A percentile compares a stretch with the other conserved stretches of the same genome.
Conservation (phyloP, 2,797 vertebrate genomes). For the Clarias platycephalus region DNA sequence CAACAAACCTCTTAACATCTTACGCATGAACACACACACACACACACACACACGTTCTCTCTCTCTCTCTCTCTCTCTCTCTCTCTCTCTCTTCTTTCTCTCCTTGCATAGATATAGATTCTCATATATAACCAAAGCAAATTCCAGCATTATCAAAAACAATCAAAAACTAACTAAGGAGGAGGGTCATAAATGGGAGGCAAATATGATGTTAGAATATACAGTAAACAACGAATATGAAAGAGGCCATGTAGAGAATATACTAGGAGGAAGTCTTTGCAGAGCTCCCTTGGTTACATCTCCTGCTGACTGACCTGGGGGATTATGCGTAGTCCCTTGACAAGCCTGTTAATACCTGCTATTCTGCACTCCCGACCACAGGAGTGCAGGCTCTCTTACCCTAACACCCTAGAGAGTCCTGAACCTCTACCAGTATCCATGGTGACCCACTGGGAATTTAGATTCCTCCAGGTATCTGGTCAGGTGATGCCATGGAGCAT, state of each 20-base stretch:
- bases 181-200: background rate
- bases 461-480: conserved; percentile 65
- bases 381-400: conserved; percentile 46
- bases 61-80: background rate
- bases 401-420: conserved; percentile 36
- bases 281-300: conserved; percentile 74
- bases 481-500: conserved; percentile 42
- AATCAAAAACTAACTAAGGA: background rate
- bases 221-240: conserved; percentile 41
- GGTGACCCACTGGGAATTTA: conserved; percentile 59
- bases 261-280: conserved; percentile 58
- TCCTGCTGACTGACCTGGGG: conserved; percentile 68
- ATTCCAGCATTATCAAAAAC: conserved; percentile 18
- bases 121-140: conserved; percentile 15
- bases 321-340: conserved; percentile 64
- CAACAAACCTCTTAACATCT: conserved; percentile 10
- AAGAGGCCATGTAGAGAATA: conserved; percentile 51
- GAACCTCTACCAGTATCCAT: conserved; percentile 62
- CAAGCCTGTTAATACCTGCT: conserved; percentile 64
- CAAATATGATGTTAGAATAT: conserved; percentile 29
- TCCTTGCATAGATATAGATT: background rate
- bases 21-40: background rate
- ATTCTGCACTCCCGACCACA: conserved; percentile 55
- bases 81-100: background rate
- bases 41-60: too few species aligned